Evolutionary conservation across 2,113 vertebrate species (phyloP).

Genomic region (Colaptes auratus): DNA sequence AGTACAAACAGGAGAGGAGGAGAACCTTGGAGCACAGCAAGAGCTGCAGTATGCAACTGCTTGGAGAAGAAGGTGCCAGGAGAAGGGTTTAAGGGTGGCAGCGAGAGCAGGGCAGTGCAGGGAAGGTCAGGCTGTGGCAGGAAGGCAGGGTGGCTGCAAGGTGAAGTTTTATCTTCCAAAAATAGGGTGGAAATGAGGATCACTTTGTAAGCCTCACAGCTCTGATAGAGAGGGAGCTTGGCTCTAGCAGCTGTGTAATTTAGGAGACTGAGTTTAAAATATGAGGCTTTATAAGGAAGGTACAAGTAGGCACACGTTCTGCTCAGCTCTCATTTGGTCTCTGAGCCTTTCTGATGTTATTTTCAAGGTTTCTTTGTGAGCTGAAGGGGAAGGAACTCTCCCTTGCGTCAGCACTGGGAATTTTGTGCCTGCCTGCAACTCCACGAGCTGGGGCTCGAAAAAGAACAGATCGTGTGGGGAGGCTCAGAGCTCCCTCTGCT

Average conservation of each 20-base stretch:
- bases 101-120: not conserved
- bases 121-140: not conserved
- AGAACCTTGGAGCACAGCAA: rapidly evolving
- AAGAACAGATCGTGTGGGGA: rapidly evolving
- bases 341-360: not conserved
- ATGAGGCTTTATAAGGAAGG: not conserved
- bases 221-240: not conserved
- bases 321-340: not conserved
- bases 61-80: rapidly evolving
- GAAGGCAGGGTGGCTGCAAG: not conserved
- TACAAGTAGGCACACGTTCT: not conserved
- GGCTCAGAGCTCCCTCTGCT: not conserved
- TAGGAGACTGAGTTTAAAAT: not conserved
- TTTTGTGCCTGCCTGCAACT: not conserved
- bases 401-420: not conserved
- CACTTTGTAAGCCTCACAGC: not conserved
- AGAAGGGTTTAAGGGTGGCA: not conserved
- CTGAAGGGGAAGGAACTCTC: not conserved
- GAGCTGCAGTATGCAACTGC: rapidly evolving
- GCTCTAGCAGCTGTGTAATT: not conserved
- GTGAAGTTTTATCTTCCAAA: not conserved
- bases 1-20: not conserved
- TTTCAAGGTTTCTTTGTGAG: slow-evolving; percentile 7
- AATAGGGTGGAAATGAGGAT: not conserved
- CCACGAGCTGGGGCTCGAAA: not conserved